Base-by-base conservation (phyloP, 2,113 vertebrate genomes). In the Bubo bubo region DNA sequence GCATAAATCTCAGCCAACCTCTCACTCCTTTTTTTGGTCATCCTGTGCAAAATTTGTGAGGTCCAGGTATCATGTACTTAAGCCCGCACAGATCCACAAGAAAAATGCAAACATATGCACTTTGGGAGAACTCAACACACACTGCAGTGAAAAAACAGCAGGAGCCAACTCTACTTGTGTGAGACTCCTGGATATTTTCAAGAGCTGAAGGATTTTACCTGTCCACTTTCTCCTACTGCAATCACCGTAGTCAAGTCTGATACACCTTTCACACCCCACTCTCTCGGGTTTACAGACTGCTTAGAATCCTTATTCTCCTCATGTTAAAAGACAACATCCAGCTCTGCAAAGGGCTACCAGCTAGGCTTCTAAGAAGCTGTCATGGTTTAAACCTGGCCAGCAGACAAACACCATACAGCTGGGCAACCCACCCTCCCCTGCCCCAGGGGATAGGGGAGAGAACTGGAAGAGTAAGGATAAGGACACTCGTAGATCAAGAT, bases 11-110 rank as follows among this genome's bases (percentile, higher is more conserved):
- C 66, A 72, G 59, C 5, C 26, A 73, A 22, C 6, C 56, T 88
- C 6, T 79, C 35, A 62, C 0, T 0, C 43, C 43, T 14, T 10
- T 28, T 93, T 35, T 62, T 8, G 1, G 8, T 14, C 5, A 47
- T 63, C 87, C 72, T 41, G 16, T 53, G 28, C 20, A 93, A 68
- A 71, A 63, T 37, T 50, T 14, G 2, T 52, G 53, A 83, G 28
- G 28, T 64, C 17, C 21, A 37, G 7, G 14, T 47, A 71, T 49
- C 12, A 18, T 2, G 8, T 27, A 66, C 10, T 79, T 43, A 23
- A 43, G 30, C 9, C 39, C 4, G 1, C 18, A 60, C 3, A 79
- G 24, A 88, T 37, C 8, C 35, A 73, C 26, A 49, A 50, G 74
- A 41, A 86, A 86, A 88, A 41, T 18, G 7, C 41, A 86, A 30